phyloP scores from a whole-genome alignment of 2,797 vertebrate species.

The Falco concolor region DNA sequence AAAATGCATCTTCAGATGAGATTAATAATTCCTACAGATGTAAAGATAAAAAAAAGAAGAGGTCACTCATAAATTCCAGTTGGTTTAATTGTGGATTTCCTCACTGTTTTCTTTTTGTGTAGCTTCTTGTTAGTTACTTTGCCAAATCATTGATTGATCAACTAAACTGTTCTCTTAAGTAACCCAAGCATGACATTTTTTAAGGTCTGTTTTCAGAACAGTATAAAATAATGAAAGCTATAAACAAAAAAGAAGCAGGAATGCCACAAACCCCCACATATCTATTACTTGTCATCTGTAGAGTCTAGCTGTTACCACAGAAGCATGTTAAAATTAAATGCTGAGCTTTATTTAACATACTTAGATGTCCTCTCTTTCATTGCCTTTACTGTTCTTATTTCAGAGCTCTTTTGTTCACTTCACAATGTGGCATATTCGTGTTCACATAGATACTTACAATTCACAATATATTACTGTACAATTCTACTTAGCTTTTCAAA shows the following conservation, averaged over 20 bases:
- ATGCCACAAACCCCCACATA: conserved; percentile 37
- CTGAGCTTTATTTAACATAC: conserved; percentile 16
- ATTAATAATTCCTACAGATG: not conserved
- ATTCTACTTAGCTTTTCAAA: not conserved
- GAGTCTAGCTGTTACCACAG: conserved; percentile 26
- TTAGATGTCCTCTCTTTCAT: conserved; percentile 9
- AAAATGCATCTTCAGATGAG: not conserved
- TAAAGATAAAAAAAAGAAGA: not conserved
- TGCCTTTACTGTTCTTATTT: not conserved
- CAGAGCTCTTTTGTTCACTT: conserved; percentile 16
- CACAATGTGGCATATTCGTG: not conserved
- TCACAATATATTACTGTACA: not conserved
- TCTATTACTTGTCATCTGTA: conserved; percentile 59
- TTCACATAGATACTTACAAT: not conserved
- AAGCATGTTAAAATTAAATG: conserved; percentile 50
- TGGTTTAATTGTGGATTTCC: not conserved
- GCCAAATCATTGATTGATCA: not conserved
- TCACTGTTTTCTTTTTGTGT: not conserved
- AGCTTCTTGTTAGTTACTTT: conserved; percentile 1
- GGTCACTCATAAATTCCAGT: not conserved
- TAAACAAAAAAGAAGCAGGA: conserved; percentile 26
- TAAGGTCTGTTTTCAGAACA: conserved; percentile 53
- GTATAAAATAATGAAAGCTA: conserved; percentile 57
- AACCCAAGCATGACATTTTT: conserved; percentile 37
- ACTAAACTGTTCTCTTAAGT: conserved; percentile 10